Evolutionary conservation across 2,888 invertebrate species (phyloP).

Genomic region (Agriopis leucophaearia): DNA sequence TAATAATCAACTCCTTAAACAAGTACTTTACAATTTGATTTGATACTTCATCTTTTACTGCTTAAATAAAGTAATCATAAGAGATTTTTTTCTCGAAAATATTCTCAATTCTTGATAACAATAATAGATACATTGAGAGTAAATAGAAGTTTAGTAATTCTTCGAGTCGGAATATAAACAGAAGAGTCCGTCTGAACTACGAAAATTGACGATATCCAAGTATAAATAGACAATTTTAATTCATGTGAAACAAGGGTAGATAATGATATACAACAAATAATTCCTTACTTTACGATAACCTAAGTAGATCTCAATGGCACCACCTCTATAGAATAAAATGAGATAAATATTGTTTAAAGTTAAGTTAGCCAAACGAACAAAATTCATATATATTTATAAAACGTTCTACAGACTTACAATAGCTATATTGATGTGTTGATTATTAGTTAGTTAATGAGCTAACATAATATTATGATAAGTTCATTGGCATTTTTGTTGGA

Average conservation of each 20-base stretch:
- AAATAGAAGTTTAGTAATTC: too few relatives aligned
- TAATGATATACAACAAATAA: constrained; percentile 12
- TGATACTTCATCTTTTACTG: neutral
- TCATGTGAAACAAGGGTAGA: neutral
- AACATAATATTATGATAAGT: too few relatives aligned
- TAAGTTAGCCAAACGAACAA: neutral
- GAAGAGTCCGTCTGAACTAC: neutral
- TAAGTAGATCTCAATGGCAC: constrained; percentile 31
- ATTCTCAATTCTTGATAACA: neutral
- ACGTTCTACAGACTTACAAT: neutral
- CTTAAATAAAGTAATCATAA: neutral
- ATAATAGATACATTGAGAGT: too few relatives aligned
- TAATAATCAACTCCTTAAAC: neutral
- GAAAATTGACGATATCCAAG: neutral
- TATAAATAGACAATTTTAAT: neutral
- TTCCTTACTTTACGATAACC: constrained; percentile 12
- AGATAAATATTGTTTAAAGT: neutral
- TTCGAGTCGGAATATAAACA: neutral
- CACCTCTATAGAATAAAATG: constrained; percentile 14
- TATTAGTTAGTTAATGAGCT: too few relatives aligned
- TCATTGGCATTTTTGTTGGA: too few relatives aligned
- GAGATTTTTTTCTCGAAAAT: neutral
- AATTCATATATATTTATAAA: neutral
- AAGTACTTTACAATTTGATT: neutral
- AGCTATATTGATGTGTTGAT: neutral